Percentiles rank a stretch among this genome's conserved stretches.
Conservation (phyloP, 2,113 vertebrate species). For the Rhinogobius similis region DNA sequence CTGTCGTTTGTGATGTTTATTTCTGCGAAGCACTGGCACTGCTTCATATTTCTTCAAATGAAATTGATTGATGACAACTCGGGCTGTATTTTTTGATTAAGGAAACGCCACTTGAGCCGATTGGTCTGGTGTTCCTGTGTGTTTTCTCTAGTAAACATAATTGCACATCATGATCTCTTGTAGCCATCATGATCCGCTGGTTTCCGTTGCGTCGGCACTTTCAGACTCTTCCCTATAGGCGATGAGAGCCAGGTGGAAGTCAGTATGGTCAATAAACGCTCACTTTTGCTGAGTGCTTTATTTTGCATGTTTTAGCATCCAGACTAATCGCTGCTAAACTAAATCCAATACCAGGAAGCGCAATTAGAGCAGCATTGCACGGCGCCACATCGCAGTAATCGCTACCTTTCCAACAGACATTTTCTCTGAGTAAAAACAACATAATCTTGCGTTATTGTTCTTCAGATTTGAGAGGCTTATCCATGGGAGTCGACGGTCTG, state of each 20-base stretch:
- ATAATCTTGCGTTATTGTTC: slow-evolving; percentile 12
- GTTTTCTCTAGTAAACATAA: neutral
- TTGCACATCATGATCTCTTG: slow-evolving; percentile 16
- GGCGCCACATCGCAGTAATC: slow-evolving; percentile 22
- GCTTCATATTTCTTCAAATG: slow-evolving; percentile 35
- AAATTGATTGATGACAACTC: slow-evolving; percentile 55
- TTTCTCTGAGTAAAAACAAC: slow-evolving; percentile 13
- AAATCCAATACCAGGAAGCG: slow-evolving; percentile 43
- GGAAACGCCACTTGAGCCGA: slow-evolving; percentile 1
- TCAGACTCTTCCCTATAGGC: slow-evolving; percentile 11
- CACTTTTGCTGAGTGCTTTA: slow-evolving; percentile 33
- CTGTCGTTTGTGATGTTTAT: slow-evolving; percentile 61
- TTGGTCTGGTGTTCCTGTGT: neutral
- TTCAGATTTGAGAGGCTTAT: slow-evolving; percentile 43
- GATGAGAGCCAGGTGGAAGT: slow-evolving; percentile 25
- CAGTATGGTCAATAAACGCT: neutral
- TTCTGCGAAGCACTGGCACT: slow-evolving; percentile 39
- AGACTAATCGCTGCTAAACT: slow-evolving; percentile 32
- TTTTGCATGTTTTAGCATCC: slow-evolving; percentile 28
- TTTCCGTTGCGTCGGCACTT: slow-evolving; percentile 18
- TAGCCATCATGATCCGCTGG: neutral
- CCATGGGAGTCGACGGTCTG: slow-evolving; percentile 41
- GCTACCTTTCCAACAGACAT: slow-evolving; percentile 16
- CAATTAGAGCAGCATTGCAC: slow-evolving; percentile 28
- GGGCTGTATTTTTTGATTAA: slow-evolving; percentile 35